Evolutionary conservation across 2,797 vertebrate genomes (phyloP).

Genomic region (Alca torda): DNA sequence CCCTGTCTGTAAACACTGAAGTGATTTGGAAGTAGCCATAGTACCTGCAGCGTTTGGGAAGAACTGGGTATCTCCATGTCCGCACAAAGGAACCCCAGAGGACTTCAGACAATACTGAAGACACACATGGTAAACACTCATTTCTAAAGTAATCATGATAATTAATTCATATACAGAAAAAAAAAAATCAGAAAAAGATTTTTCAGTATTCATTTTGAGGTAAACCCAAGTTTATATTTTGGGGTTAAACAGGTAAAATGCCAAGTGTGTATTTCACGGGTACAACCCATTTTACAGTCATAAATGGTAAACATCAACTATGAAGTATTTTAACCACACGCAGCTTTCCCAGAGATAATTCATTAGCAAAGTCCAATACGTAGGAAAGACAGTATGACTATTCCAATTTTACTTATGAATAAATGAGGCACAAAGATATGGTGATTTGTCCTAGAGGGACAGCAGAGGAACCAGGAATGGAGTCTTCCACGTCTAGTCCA

Average conservation of each 20-base stretch:
- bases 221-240: not conserved
- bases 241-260: not conserved
- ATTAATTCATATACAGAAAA: not conserved
- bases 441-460: not conserved
- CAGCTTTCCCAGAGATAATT: not conserved
- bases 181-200: not conserved
- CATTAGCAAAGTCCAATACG: not conserved
- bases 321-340: not conserved
- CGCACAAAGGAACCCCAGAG: not conserved
- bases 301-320: not conserved
- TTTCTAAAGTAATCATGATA: not conserved
- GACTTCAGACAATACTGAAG: not conserved
- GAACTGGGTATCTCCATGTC: not conserved
- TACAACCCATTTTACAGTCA: not conserved
- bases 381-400: not conserved
- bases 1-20: not conserved
- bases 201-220: not conserved
- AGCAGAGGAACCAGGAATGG: not conserved
- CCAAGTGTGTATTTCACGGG: rapidly evolving
- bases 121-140: not conserved
- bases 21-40: not conserved
- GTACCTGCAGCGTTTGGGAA: not conserved
- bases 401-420: not conserved
- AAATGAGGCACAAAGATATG: not conserved
- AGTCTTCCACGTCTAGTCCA: not conserved